A percentile compares a stretch with the other conserved stretches of the same genome.
These are phyloP conservation scores for Agapostemon virescens DNA, from an alignment of 2,888 invertebrate genomes.

Conservation along the genomic window DNA sequence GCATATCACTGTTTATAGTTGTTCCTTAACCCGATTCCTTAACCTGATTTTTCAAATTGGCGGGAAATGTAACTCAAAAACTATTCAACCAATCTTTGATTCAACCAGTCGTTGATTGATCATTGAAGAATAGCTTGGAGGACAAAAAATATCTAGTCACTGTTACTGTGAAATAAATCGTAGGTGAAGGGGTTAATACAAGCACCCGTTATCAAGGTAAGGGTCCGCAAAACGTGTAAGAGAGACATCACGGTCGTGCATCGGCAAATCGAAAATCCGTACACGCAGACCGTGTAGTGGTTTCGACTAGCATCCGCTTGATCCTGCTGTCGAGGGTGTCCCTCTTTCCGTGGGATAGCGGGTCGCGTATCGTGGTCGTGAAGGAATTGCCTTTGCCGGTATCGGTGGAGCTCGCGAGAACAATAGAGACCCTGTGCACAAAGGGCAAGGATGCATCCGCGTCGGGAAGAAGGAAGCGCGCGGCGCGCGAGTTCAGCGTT, in stretches of 20 bases:
- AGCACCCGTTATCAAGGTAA: too few relatives aligned
- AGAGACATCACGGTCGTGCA: not conserved
- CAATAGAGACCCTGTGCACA: slow-evolving; percentile 44
- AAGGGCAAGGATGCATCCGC: slow-evolving; percentile 55
- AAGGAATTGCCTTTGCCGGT: slow-evolving; percentile 42
- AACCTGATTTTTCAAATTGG: too few relatives aligned
- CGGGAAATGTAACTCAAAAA: too few relatives aligned
- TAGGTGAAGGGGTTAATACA: too few relatives aligned
- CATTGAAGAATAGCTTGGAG: too few relatives aligned
- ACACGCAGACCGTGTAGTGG: not conserved
- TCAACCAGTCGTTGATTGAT: too few relatives aligned
- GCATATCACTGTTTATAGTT: too few relatives aligned
- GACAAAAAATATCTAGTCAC: too few relatives aligned
- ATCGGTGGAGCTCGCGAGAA: slow-evolving; percentile 39
- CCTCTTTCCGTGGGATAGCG: not conserved
- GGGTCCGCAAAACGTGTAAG: too few relatives aligned
- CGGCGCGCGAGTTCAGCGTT: slow-evolving; percentile 46
- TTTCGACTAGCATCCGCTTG: not conserved
- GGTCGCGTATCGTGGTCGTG: slow-evolving; percentile 4
- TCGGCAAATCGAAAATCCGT: slow-evolving; percentile 11
- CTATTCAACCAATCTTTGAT: too few relatives aligned
- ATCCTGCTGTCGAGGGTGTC: not conserved
- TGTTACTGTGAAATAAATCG: too few relatives aligned
- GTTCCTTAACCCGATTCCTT: too few relatives aligned
- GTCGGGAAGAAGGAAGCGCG: slow-evolving; percentile 54